Base-by-base conservation (phyloP, 1,140 invertebrate genomes). In the Varroa destructor region DNA sequence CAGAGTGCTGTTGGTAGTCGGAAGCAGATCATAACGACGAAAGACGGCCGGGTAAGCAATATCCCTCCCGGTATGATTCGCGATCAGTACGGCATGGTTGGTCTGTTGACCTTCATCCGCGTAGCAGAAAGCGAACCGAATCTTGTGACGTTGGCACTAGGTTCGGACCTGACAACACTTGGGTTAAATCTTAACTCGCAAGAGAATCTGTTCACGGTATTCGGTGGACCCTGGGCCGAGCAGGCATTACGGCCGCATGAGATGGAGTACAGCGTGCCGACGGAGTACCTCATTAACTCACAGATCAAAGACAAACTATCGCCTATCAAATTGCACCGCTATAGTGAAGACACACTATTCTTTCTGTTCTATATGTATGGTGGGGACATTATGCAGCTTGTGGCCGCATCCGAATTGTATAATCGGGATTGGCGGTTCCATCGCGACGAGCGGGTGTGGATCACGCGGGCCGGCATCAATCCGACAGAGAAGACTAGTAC, bases 361-460 rank as follows among this genome's bases (percentile, higher is more conserved):
- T 99, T 94, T 83, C 86, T 99, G 81, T 99, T 98, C 84, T 99
- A 99, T 82, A 97, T 93, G 82, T 97, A 93, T 83, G 90, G 93
- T 77, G 93, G 93, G 76, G 96, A 99, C 85, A 87, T 94, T 74
- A 85, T 99, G 81, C 96, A 99, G 85, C 82, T 98, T 75, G 90
- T 90, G 75, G 94, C 93, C 71, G 94, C 94, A 75, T 86, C 87
- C 75, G 95, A 98, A 86, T 83, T 99, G 93, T 98, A 97, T 80
- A 90, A 86, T 81, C 86, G 95, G 79, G 95, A 99, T 78, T 99
- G 96, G 96, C 86, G 96, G 82, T 99, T 94, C 84, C 95, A 98
- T 81, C 97, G 90, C 84, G 93, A 97, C 78, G 94, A 99, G 80
- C 90, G 94, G 81, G 89, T 97, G 75, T 99, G 96, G 96, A 93